Base-by-base conservation (phyloP, 2,888 invertebrate genomes). In the Heliothis peltigera region DNA sequence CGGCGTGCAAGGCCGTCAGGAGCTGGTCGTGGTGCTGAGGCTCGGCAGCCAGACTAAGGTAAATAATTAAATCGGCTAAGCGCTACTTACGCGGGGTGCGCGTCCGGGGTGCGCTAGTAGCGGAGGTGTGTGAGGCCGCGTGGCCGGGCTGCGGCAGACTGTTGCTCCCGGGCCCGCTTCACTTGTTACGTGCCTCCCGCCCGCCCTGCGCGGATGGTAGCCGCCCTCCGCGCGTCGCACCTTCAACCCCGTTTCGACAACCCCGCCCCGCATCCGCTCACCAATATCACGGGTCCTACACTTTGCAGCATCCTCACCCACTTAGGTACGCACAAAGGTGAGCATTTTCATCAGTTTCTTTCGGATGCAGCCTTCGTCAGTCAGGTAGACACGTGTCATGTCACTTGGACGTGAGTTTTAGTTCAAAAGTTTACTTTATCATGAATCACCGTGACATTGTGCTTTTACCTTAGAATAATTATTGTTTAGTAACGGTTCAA, bases 141-240 rank as follows among this genome's bases (percentile, higher is more conserved):
- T 92, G 92, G 92, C 94, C 93, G 94, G 91, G 94, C 94, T 90
- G 90, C 93, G 94, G 94, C 94, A 95, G 94, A 95, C 94, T 95
- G 94, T 95, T 95, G 94, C 94, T 93, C 94, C 94, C 94, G 89
- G 94, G 94, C 87, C 91, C 93, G 92, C 92, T 92, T 94, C 93
- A 94, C 94, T 94, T 94, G 94, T 94, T 94, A 94, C 94, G 90
- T 92, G 91, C 92, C 91, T 84, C 91, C 91, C 91, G 87, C 90
- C 88, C 87, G 87, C 89, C 89, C 90, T 87, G 88, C 89, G 87
- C 89, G 85, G 81, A 84, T 77, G 84, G 75, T 81, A 80, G 78
- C 77, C 82, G 79, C 84, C 86, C 85, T 82, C 83, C 79, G 81
- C 85, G 77, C 82, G 67, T 84, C 80, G 77, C 80, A 81, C 73